A percentile compares a stretch with the other conserved stretches of the same genome.
Evolutionary conservation across 37 sponge, comb jelly and placozoan genomes (phyloP).

Genomic region (Crambe crambe): DNA sequence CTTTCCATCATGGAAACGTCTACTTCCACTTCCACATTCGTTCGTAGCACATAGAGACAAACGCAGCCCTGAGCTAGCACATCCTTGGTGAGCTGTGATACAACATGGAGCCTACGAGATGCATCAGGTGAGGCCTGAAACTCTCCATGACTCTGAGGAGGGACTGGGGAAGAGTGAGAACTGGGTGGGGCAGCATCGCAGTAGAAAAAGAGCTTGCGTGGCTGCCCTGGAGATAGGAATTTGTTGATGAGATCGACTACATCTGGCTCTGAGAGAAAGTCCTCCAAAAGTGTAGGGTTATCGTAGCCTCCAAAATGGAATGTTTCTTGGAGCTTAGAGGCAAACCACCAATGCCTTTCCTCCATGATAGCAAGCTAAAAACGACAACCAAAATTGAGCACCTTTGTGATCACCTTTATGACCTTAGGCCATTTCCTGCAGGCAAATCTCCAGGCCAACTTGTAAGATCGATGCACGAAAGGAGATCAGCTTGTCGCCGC

Average conservation of each 20-base stretch:
- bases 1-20: constrained; percentile 60
- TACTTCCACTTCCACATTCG: constrained; percentile 43
- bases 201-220: constrained; percentile 83
- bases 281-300: constrained; percentile 89
- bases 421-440: too few relatives aligned
- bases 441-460: too few relatives aligned
- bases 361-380: constrained; percentile 64
- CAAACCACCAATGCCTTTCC: constrained; percentile 96
- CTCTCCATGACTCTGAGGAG: constrained; percentile 3
- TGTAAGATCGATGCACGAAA: too few relatives aligned
- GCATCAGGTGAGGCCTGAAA: constrained; percentile 10
- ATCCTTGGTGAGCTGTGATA: constrained; percentile 37
- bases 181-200: constrained; percentile 52
- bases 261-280: constrained; percentile 83
- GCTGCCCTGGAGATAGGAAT: constrained; percentile 79
- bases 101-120: constrained; percentile 45
- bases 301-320: constrained; percentile 92
- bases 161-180: neutral
- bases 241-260: constrained; percentile 76
- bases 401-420: too few relatives aligned
- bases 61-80: constrained; percentile 36
- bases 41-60: constrained; percentile 70
- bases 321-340: constrained; percentile 92
- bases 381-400: neutral
- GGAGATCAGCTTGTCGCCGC: neutral